phyloP scores from a whole-genome alignment of 23 tunicate species.

The Styela clava region DNA sequence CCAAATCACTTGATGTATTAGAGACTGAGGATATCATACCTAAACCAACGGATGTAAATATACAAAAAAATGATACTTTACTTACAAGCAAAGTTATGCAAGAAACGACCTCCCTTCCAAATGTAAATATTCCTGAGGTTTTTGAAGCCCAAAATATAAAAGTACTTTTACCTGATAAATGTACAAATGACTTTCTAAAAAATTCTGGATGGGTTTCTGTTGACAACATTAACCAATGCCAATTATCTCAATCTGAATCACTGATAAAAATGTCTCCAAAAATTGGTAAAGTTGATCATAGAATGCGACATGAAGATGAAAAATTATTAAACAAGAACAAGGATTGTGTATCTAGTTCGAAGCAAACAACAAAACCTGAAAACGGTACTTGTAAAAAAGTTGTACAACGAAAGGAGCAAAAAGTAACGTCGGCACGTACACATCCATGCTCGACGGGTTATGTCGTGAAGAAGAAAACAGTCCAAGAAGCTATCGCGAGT shows the following conservation, averaged over 20 bases:
- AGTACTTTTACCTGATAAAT: neutral
- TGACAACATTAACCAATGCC: too few relatives aligned
- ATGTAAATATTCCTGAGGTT: neutral
- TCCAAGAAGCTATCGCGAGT: neutral
- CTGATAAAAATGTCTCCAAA: too few relatives aligned
- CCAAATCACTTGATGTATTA: neutral
- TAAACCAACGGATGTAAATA: neutral
- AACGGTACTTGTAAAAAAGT: neutral
- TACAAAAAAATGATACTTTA: neutral
- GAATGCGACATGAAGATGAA: neutral
- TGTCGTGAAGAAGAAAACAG: neutral
- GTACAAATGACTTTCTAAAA: neutral
- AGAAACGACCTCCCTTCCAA: neutral
- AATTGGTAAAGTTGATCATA: neutral
- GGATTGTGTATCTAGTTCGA: too few relatives aligned
- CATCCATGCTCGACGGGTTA: neutral
- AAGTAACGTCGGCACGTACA: neutral
- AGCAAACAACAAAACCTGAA: neutral
- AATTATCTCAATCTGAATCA: too few relatives aligned
- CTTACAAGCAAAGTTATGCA: neutral
- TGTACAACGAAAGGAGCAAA: constrained; percentile 2
- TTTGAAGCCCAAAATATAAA: neutral
- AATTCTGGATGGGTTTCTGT: too few relatives aligned
- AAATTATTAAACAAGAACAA: too few relatives aligned
- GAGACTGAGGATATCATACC: neutral